Evolutionary conservation across 2,113 vertebrate species (phyloP), one percentile per base, ranked within the genome.

Genomic region (Ictidomys tridecemlineatus): DNA sequence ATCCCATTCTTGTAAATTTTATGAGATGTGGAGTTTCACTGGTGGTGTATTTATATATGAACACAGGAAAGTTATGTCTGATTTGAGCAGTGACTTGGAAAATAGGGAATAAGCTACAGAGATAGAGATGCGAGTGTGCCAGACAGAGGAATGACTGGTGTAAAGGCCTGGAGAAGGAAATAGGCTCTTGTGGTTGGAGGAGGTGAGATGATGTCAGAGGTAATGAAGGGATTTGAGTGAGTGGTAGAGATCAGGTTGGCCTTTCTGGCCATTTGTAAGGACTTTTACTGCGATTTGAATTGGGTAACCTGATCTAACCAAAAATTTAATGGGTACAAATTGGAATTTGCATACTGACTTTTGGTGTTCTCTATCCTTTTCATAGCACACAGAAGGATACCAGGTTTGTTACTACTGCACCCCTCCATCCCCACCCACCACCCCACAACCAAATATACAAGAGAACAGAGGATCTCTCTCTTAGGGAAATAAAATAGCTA

Each of bases 381-480:
- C 37, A 70, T 53, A 8, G 58, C 58, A 85, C 61, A 51, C 14
- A 42, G 45, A 74, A 63, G 34, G 28, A 67, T 76, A 2, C 42
- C 37, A 45, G 34, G 53, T 34, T 73, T 80, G 4, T 32, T 37
- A 18, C 4, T 11, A 18, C 48, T 30, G 28, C 32, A 13, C 13
- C 30, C 30, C 3, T 3, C 6, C 4, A 13, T 14, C 18, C 20
- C 5, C 1, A 16, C 0, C 10, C 32, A 12, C n/a, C 12, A 1
- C 26, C 3, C 9, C 32, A 17, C 28, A 18, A 10, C 1, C 13
- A 63, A 30, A 32, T 28, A 18, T 8, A 42, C 7, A 51, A 53
- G 30, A 72, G 69, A 58, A 53, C 30, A 48, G 63, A 37, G 45
- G 39, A 12, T 24, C 4, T 51, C 83, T 86, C 20, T 51, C 13